A percentile compares a stretch with the other conserved stretches of the same genome.
Evolutionary conservation across 2,888 invertebrate species (phyloP).

Genomic region (Brachyopa scutellaris): DNA sequence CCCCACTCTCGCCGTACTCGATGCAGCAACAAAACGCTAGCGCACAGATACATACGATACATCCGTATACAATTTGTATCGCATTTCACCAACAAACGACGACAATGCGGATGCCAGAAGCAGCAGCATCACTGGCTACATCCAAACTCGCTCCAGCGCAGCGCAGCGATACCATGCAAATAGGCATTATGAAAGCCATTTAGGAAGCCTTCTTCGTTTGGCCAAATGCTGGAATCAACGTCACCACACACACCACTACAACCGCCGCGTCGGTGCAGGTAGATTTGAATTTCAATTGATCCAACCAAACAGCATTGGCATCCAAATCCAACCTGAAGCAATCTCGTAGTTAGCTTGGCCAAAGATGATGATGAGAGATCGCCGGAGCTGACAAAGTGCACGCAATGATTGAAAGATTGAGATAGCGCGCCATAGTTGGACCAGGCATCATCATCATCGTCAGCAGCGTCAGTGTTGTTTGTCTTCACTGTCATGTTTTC

Average conservation of each 20-base stretch:
- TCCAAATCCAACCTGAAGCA: slow-evolving; percentile 29
- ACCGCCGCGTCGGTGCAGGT: slow-evolving; percentile 49
- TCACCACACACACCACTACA: too few species aligned
- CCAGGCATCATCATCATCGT: slow-evolving; percentile 16
- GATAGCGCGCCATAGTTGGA: slow-evolving; percentile 49
- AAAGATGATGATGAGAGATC: slow-evolving; percentile 61
- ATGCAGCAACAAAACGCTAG: not conserved
- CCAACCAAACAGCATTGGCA: slow-evolving; percentile 26
- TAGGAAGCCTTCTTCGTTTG: slow-evolving; percentile 40
- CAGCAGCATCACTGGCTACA: slow-evolving; percentile 30
- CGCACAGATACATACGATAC: slow-evolving; percentile 37
- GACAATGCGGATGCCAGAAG: slow-evolving; percentile 48
- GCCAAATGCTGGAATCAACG: not conserved
- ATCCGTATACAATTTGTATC: slow-evolving; percentile 63
- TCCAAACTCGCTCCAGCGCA: slow-evolving; percentile 34
- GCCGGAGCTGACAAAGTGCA: slow-evolving; percentile 64
- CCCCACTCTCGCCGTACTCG: not conserved
- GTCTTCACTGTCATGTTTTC: slow-evolving; percentile 66
- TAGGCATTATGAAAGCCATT: slow-evolving; percentile 50
- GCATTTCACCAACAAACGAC: slow-evolving; percentile 56
- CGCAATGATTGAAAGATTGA: slow-evolving; percentile 73
- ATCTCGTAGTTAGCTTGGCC: slow-evolving; percentile 10
- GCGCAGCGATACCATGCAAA: slow-evolving; percentile 54
- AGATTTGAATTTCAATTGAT: slow-evolving; percentile 70
- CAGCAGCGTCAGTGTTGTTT: slow-evolving; percentile 22